Base-by-base conservation (phyloP, 2,797 vertebrate species). In the Propithecus deckenii region DNA sequence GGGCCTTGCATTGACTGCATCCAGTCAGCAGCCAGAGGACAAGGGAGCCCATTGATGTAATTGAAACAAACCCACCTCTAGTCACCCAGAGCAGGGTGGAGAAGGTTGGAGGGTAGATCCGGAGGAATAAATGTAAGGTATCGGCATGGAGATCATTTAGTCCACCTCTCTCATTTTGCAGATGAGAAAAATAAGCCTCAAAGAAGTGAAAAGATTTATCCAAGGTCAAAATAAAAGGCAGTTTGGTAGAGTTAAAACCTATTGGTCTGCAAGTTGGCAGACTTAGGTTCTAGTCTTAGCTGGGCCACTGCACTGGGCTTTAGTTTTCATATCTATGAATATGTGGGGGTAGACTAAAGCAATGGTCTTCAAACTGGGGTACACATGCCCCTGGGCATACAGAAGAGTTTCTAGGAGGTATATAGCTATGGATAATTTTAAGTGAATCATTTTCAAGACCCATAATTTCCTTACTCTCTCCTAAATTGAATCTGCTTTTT, bases 401-500 rank as follows among this genome's bases (percentile, higher is more conserved):
- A 10, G 2, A 52, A 32, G 52, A 22, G 7, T 48, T 41, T 91
- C 35, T 35, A 72, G 46, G 71, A 38, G 9, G 14, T 13, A 38
- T 63, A 20, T 43, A 65, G 63, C 18, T 18, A 41, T 59, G 46
- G 52, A 43, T 79, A 79, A 41, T 46, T 95, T 91, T 69, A 88
- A 92, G 88, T 67, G 48, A 32, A 74, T 79, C 46, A 48, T 50
- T 75, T 72, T 92, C 35, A 61, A 85, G 85, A 88, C 13, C 25
- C n/a, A 76, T 22, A 74, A 10, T 22, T 92, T 94, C 48, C 35
- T 91, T 78, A 59, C n/a, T 12, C n/a, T 78, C 2, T 52, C 17
- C n/a, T 94, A 72, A 90, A 89, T 41, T 91, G 46, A 96, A 65
- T 74, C 71, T 59, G 7, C 38, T 46, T 91, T 83, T 57, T 30